Evolutionary conservation across 2,797 vertebrate species (phyloP).

Genomic region (Clarias laeviceps): DNA sequence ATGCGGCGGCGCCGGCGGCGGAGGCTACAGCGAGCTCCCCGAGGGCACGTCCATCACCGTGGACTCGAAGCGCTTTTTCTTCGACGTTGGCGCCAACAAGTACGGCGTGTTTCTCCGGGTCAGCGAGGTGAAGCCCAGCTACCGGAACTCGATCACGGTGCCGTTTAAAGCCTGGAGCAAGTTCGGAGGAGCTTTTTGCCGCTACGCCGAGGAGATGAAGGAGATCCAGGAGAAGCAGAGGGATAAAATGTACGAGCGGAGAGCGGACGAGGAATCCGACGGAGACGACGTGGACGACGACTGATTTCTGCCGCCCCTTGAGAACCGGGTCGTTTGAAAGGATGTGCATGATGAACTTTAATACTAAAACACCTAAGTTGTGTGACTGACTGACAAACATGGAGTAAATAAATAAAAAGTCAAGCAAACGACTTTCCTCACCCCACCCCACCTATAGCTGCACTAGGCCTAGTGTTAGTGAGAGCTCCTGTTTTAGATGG

Average conservation of each 20-base stretch:
- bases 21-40: constrained; percentile 84
- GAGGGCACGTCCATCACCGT: constrained; percentile 95
- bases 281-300: constrained; percentile 94
- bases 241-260: constrained; percentile 91
- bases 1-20: constrained; percentile 8
- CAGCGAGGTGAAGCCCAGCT: constrained; percentile 96
- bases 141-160: constrained; percentile 96
- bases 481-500: constrained; percentile 36
- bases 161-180: constrained; percentile 96
- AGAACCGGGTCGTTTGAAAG: constrained; percentile 38
- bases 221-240: constrained; percentile 94
- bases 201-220: constrained; percentile 96
- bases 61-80: constrained; percentile 97
- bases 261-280: constrained; percentile 82
- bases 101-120: constrained; percentile 95
- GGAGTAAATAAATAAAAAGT: constrained; percentile 59
- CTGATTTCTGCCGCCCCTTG: constrained; percentile 67
- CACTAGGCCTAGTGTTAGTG: constrained; percentile 42
- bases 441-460: background rate
- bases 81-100: constrained; percentile 97
- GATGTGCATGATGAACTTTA: constrained; percentile 76
- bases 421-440: background rate
- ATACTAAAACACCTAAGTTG: constrained; percentile 68
- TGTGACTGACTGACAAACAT: constrained; percentile 78
- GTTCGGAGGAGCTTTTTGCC: constrained; percentile 93